Evolutionary conservation across 1,140 invertebrate species (phyloP).

Genomic region (Luehdorfia chinensis): DNA sequence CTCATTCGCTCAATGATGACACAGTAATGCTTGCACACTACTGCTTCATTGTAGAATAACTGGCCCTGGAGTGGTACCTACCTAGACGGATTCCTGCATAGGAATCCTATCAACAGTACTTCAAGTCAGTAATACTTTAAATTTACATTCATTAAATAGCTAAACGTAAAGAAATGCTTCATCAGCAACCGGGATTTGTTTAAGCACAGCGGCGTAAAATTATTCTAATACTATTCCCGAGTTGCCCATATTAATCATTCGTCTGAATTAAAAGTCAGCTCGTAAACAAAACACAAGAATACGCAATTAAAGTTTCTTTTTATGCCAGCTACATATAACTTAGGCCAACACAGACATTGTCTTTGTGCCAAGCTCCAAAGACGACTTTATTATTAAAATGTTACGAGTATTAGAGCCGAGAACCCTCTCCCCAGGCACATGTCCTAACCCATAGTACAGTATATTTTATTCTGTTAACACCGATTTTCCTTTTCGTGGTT

Average conservation of each 20-base stretch:
- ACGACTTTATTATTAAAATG: slow-evolving; percentile 62
- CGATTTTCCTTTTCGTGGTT: neutral
- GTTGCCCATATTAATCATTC: neutral
- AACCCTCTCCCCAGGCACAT: slow-evolving; percentile 10
- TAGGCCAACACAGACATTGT: slow-evolving; percentile 25
- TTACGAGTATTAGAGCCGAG: slow-evolving; percentile 48
- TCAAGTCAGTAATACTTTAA: no score
- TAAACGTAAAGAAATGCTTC: neutral
- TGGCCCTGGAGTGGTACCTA: no score
- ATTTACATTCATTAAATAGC: neutral
- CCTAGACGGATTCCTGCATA: no score
- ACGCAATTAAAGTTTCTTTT: no score
- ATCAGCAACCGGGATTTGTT: neutral
- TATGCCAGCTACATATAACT: slow-evolving; percentile 5
- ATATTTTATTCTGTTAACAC: neutral
- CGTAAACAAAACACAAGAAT: neutral
- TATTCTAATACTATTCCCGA: neutral
- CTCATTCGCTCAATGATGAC: no score
- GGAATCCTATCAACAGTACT: no score
- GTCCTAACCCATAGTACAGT: neutral
- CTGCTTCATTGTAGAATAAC: no score
- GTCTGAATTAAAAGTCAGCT: no score
- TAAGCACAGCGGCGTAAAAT: neutral
- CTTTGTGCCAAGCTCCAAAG: slow-evolving; percentile 29
- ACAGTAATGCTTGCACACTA: no score